phyloP scores from a whole-genome alignment of 1,140 invertebrate species.

The Nixonia krombeini region DNA sequence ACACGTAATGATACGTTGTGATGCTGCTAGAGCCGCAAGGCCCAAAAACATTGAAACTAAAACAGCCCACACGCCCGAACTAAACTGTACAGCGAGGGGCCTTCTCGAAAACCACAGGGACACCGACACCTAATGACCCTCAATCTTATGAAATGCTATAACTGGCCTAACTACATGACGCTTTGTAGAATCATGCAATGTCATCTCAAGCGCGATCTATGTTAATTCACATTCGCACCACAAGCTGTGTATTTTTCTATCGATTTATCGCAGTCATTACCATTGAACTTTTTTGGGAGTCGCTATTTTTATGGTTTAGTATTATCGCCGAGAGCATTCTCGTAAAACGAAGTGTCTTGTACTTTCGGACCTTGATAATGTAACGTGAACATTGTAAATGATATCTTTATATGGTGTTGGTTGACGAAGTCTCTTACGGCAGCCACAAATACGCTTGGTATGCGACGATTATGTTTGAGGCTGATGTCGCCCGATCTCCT shows the following conservation, averaged over 20 bases:
- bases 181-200: slow-evolving; percentile 22
- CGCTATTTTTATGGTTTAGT: too few relatives aligned
- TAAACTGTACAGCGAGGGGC: slow-evolving; percentile 42
- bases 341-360: too few relatives aligned
- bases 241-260: slow-evolving; percentile 14
- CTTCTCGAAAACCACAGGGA: slow-evolving; percentile 48
- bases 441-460: slow-evolving; percentile 32
- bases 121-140: slow-evolving; percentile 53
- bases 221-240: slow-evolving; percentile 39
- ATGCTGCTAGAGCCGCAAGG: slow-evolving; percentile 15
- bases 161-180: slow-evolving; percentile 47
- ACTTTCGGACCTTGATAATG: not conserved
- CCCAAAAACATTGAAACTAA: slow-evolving; percentile 39
- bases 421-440: slow-evolving; percentile 13
- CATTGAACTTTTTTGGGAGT: not conserved
- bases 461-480: slow-evolving; percentile 42
- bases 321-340: too few relatives aligned
- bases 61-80: slow-evolving; percentile 40
- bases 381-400: slow-evolving; percentile 26
- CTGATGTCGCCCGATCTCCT: slow-evolving; percentile 23
- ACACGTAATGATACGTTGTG: slow-evolving; percentile 49
- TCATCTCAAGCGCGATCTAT: slow-evolving; percentile 14
- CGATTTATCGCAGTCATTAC: slow-evolving; percentile 1
- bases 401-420: slow-evolving; percentile 35
- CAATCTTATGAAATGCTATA: slow-evolving; percentile 49